Base-by-base conservation (phyloP, 2,113 vertebrate genomes). In the Gnathonemus longibarbis region DNA sequence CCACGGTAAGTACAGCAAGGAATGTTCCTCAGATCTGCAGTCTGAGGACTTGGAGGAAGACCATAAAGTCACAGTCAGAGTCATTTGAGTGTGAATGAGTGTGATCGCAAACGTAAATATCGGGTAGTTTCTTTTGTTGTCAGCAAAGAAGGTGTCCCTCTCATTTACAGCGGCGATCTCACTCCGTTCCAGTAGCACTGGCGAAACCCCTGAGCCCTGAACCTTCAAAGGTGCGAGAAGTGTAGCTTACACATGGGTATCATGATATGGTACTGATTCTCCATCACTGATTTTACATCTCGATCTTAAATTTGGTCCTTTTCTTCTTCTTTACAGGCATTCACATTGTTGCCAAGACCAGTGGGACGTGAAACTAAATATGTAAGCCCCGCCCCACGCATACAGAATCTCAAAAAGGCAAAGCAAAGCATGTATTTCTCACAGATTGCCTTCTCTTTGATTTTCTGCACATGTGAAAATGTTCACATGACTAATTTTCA, bases 321-420 rank as follows among this genome's bases (percentile, higher is more conserved):
- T 90, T 91, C 89, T 89, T 89, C 89, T 88, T 88, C 89, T 90
- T 42, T 42, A 42, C 90, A 96, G 95, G 94, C 90, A 21, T 91
- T 93, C 90, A 91, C 95, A 87, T 92, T 94, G 15, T 91, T 94
- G 84, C 94, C 95, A 83, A 97, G 95, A 95, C 94, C 96, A 90
- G 92, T 96, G 91, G 98, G 98, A 27, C 95, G 98, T 90, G 98
- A 99, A 97, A 99, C 98, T 46, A 99, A 96, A 98, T 98, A 98
- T 94, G 98, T 99, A 94, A 97, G 98, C 4, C 35, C 13, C 10
- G 9, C n/a, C n/a, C 24, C n/a, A 11, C 9, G 8, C 62, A 66
- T 27, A 31, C 27, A 80, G 13, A 80, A 80, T 17, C 31, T 42
- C 35, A 80, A 74, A 74, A 27, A 74, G 31, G n/a, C 66, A 74